A percentile compares a stretch with the other conserved stretches of the same genome.
Evolutionary conservation across 1,140 invertebrate species (phyloP).

Genomic region (Philaenus spumarius): DNA sequence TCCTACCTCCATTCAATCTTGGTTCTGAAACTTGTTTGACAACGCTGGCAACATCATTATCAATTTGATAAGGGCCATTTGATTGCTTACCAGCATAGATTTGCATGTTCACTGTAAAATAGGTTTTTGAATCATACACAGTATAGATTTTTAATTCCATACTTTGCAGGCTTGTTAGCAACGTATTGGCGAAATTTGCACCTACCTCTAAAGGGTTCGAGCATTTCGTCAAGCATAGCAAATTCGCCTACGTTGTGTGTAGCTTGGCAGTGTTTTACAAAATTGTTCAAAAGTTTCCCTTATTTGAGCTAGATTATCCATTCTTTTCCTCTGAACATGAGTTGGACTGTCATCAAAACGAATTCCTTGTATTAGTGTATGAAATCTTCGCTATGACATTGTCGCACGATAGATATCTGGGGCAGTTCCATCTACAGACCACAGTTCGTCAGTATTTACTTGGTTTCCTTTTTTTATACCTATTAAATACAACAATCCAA

Average conservation of each 20-base stretch:
- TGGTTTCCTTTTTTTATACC: background rate
- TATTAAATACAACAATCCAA: background rate
- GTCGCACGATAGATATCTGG: background rate
- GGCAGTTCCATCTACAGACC: background rate
- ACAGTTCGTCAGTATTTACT: background rate
- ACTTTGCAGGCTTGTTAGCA: slow-evolving; percentile 4
- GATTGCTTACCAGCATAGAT: background rate
- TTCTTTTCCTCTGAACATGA: background rate
- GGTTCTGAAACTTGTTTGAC: background rate
- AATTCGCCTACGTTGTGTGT: background rate
- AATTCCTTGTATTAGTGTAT: background rate
- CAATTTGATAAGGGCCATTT: background rate
- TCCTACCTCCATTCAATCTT: background rate
- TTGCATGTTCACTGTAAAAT: slow-evolving; percentile 2
- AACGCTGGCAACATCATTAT: background rate
- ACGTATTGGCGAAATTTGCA: slow-evolving; percentile 5
- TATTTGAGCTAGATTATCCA: background rate
- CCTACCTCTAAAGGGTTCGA: slow-evolving; percentile 1
- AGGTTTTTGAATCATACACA: background rate
- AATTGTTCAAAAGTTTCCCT: background rate
- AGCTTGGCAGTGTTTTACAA: background rate
- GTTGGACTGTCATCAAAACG: background rate
- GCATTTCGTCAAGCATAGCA: slow-evolving; percentile 10
- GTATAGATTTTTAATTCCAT: slow-evolving; percentile 9
- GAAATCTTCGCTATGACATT: background rate